phyloP scores from a whole-genome alignment of 2,113 vertebrate species.

The Centropristis striata region DNA sequence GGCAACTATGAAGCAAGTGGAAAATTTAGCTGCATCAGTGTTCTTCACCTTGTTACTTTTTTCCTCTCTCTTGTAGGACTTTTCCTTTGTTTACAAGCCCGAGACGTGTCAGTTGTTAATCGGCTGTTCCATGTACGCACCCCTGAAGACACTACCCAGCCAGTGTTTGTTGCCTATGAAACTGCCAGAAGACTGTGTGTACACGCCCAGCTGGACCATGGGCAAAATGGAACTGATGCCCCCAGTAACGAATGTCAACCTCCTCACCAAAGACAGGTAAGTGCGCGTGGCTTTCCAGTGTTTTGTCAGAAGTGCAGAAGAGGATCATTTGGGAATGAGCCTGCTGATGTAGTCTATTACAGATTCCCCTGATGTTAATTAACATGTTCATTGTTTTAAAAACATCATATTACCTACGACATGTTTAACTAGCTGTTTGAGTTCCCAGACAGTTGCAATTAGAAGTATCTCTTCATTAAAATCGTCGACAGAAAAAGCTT shows the following conservation, averaged over 20 bases:
- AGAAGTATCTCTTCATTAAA: too few relatives aligned
- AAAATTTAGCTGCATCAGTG: neutral
- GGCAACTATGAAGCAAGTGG: neutral
- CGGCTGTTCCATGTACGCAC: constrained; percentile 97
- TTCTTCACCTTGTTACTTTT: constrained; percentile 21
- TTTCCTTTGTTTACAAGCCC: constrained; percentile 96
- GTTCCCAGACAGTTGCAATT: too few relatives aligned
- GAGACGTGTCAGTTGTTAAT: constrained; percentile 92
- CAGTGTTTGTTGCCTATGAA: constrained; percentile 95
- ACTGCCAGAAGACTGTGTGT: constrained; percentile 94
- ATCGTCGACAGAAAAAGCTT: too few relatives aligned
- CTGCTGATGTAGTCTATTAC: neutral
- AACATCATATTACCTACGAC: neutral
- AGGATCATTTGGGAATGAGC: neutral
- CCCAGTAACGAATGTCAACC: constrained; percentile 90
- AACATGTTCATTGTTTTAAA: neutral
- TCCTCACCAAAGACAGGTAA: constrained; percentile 95
- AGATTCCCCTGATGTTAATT: neutral
- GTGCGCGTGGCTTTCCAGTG: neutral
- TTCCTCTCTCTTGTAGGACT: constrained; percentile 88
- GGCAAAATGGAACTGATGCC: constrained; percentile 95
- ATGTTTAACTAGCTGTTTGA: too few relatives aligned
- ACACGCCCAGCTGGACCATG: constrained; percentile 95
- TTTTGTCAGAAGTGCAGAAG: neutral
- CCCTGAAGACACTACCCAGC: constrained; percentile 95